Conservation (phyloP, 1,140 invertebrate species). For the Holotrichia oblita region DNA sequence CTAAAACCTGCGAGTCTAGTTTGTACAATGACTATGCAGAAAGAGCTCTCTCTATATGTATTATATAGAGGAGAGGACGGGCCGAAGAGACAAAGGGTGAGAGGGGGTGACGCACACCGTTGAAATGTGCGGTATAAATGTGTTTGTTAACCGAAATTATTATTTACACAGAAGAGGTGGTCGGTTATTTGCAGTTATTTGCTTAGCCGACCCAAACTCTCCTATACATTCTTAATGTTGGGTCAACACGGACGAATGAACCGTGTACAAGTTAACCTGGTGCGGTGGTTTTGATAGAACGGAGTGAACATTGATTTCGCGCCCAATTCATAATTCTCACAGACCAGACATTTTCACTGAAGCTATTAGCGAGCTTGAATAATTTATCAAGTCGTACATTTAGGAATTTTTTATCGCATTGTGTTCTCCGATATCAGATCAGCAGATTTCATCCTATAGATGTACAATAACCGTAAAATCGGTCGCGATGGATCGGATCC, state of each 20-base stretch:
- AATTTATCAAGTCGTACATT: neutral
- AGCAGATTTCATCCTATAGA: neutral
- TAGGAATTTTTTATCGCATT: too few relatives aligned
- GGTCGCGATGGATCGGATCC: neutral
- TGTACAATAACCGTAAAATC: slow-evolving; percentile 31
- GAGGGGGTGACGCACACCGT: neutral
- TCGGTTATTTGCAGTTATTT: slow-evolving; percentile 57
- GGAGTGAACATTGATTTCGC: slow-evolving; percentile 19
- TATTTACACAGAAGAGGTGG: slow-evolving; percentile 59
- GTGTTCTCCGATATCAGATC: too few relatives aligned
- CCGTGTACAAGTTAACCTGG: slow-evolving; percentile 22
- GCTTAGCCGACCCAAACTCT: slow-evolving; percentile 53
- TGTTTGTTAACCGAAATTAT: slow-evolving; percentile 61
- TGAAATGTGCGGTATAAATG: slow-evolving; percentile 45
- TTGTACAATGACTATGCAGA: slow-evolving; percentile 39
- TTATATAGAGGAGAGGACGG: slow-evolving; percentile 27
- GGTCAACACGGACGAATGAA: slow-evolving; percentile 53
- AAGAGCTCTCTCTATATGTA: slow-evolving; percentile 19
- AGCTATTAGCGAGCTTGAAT: slow-evolving; percentile 8
- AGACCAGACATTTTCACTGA: neutral
- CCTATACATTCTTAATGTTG: slow-evolving; percentile 60
- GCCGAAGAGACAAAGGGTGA: neutral
- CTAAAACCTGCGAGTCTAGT: slow-evolving; percentile 6
- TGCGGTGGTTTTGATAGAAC: too few relatives aligned
- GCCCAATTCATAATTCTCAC: neutral